Conservation (phyloP, 2,113 vertebrate genomes). For the Formicarius rufipectus region DNA sequence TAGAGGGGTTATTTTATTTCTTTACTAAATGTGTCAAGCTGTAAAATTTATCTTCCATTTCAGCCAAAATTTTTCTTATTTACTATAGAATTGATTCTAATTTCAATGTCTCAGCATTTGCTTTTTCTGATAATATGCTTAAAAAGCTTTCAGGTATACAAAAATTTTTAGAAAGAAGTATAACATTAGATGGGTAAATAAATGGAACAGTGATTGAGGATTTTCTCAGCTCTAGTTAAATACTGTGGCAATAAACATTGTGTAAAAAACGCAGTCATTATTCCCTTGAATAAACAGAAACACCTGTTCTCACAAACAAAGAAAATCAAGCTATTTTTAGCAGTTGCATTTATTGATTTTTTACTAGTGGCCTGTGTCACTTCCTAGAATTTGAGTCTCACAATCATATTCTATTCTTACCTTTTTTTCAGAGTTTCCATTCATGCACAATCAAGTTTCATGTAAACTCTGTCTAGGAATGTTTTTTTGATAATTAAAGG, state of each 20-base stretch:
- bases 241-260: background rate
- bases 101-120: background rate
- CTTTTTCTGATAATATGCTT: background rate
- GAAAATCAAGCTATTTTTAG: conserved; percentile 10
- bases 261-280: conserved; percentile 6
- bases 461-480: background rate
- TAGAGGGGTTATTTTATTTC: background rate
- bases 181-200: background rate
- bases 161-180: background rate
- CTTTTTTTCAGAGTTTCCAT: background rate
- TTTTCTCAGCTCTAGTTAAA: conserved; percentile 12
- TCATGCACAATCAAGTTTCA: background rate
- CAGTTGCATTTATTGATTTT: background rate
- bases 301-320: background rate
- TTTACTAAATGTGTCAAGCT: background rate
- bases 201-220: background rate
- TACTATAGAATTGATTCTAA: background rate
- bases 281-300: conserved; percentile 14
- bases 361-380: background rate
- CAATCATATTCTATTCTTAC: background rate
- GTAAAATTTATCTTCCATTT: background rate
- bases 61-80: background rate
- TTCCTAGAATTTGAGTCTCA: background rate
- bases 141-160: background rate
- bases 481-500: background rate